Conservation (phyloP, 2,888 invertebrate species). For the Aleiodes testaceus region DNA sequence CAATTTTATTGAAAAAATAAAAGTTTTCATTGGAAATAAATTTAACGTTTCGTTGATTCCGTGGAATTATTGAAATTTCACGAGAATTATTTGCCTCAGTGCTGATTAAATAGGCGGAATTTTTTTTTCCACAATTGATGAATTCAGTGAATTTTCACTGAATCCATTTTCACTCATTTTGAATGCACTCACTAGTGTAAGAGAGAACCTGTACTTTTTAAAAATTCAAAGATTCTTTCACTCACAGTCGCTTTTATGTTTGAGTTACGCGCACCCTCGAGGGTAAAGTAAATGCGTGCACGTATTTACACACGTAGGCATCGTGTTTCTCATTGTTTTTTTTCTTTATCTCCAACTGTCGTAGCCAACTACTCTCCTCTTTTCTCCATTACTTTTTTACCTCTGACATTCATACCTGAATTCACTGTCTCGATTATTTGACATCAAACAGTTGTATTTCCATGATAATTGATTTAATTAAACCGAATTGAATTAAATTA, state of each 20-base stretch:
- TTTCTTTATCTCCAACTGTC: conserved; percentile 5
- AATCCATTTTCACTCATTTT: too few species aligned
- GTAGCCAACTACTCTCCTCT: background rate
- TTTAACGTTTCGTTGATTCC: too few species aligned
- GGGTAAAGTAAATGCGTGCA: conserved; percentile 37
- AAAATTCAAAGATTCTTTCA: conserved; percentile 37
- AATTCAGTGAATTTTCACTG: too few species aligned
- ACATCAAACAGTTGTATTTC: conserved; percentile 22
- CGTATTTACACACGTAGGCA: background rate
- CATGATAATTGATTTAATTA: background rate
- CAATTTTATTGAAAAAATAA: too few species aligned
- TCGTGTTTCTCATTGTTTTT: conserved; percentile 8
- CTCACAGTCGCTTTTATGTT: conserved; percentile 29
- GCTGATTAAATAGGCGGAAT: too few species aligned
- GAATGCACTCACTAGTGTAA: background rate
- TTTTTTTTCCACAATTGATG: too few species aligned
- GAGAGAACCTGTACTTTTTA: conserved; percentile 13
- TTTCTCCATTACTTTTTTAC: background rate
- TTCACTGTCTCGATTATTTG: conserved; percentile 27
- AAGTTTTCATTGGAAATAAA: too few species aligned
- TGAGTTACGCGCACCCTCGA: conserved; percentile 26
- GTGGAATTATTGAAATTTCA: too few species aligned
- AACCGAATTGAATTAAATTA: too few species aligned
- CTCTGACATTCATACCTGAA: background rate
- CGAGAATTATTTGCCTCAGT: too few species aligned